Conservation (phyloP, 2,797 vertebrate species). For the Uromys caudimaculatus region DNA sequence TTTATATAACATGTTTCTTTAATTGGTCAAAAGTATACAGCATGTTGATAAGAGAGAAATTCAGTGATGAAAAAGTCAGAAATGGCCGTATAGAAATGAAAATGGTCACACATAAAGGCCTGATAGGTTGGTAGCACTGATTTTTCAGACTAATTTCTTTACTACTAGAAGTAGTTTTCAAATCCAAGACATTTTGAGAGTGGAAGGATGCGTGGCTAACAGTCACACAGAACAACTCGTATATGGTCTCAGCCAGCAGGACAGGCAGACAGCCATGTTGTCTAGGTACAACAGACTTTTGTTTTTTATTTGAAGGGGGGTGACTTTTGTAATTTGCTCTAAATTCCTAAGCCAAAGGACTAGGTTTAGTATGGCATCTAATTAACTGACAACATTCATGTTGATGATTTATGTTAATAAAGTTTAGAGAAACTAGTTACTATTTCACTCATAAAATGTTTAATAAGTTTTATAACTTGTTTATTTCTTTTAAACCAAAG, state of each 20-base stretch:
- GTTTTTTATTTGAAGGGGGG: not conserved
- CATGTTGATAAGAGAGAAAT: not conserved
- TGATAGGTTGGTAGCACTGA: not conserved
- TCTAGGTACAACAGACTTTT: not conserved
- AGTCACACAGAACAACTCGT: not conserved
- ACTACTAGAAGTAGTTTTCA: conserved; percentile 24
- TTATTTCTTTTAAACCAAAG: conserved; percentile 58
- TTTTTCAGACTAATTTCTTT: conserved; percentile 41
- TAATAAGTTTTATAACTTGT: not conserved
- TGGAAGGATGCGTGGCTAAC: not conserved
- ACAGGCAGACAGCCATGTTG: not conserved
- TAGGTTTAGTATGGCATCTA: not conserved
- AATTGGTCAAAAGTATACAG: not conserved
- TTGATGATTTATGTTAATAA: conserved; percentile 32
- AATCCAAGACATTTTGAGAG: conserved; percentile 23
- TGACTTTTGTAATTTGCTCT: not conserved
- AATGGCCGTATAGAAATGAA: conserved; percentile 15
- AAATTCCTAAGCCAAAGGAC: conserved; percentile 23
- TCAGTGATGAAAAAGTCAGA: conserved; percentile 33
- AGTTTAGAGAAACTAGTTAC: conserved; percentile 58
- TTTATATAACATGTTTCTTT: conserved; percentile 47
- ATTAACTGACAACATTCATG: conserved; percentile 19
- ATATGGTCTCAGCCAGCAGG: not conserved
- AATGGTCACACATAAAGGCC: conserved; percentile 15
- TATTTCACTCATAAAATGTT: conserved; percentile 54